These are phyloP conservation scores for Seira ritae DNA, from an alignment of 2,888 invertebrate genomes.

Conservation along the genomic window DNA sequence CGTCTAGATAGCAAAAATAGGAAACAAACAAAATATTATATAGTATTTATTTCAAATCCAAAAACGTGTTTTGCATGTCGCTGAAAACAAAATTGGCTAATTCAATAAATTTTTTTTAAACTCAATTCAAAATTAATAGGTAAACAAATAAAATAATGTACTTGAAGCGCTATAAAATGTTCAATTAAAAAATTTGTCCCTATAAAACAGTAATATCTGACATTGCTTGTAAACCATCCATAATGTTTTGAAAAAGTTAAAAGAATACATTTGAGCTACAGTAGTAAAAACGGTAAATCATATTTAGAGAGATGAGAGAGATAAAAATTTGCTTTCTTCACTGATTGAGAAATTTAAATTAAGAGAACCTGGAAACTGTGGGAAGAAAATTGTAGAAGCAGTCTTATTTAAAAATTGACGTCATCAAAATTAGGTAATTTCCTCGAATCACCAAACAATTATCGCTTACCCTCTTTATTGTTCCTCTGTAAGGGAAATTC, in stretches of 20 bases:
- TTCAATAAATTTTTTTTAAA: no score
- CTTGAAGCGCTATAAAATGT: neutral
- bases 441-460: constrained; percentile 64
- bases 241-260: no score
- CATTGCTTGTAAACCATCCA: no score
- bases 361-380: constrained; percentile 4
- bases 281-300: neutral
- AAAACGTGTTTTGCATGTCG: no score
- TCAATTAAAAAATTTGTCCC: neutral
- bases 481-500: constrained; percentile 62
- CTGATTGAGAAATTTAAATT: neutral
- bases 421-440: constrained; percentile 53
- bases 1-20: neutral
- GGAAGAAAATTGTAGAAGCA: neutral
- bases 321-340: neutral
- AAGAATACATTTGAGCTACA: neutral
- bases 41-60: neutral
- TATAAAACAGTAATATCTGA: no score
- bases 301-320: neutral
- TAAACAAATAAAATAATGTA: no score
- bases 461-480: constrained; percentile 64
- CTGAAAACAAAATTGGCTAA: no score
- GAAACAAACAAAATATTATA: neutral
- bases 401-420: constrained; percentile 4
- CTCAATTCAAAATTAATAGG: no score